Evolutionary conservation across 2,113 vertebrate genomes (phyloP), one percentile per base, ranked within the genome.

Genomic region (Riparia riparia): DNA sequence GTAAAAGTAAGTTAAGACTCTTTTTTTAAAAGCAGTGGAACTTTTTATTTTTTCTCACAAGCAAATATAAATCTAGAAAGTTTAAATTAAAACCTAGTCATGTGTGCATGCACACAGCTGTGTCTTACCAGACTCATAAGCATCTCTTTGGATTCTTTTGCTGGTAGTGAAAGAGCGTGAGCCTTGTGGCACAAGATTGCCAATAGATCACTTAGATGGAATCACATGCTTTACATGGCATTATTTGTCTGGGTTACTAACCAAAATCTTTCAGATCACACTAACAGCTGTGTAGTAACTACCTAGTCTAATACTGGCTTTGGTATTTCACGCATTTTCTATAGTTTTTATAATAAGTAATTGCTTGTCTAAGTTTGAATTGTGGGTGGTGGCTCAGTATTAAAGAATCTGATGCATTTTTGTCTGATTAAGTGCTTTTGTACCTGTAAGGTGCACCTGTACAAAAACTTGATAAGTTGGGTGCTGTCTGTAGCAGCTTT

Each of bases 401-500:
- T 80, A 66, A 73, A 82, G 57, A 66, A 72, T 66, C 31, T 65
- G 37, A 61, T 92, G 19, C 4, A 1, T 60, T 94, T 91, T 66
- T 78, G 32, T 57, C 41, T 72, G 19, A 34, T 68, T 42, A 17
- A 56, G 25, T 87, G 69, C 13, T 51, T 79, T 87, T 73, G 26
- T 76, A 14, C n/a, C 28, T 54, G 8, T 91, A 63, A 70, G 42
- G 61, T 83, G 42, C n/a, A 68, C 60, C 65, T 70, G 15, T 91
- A 50, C 57, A n/a, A 39, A 64, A 49, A 20, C 42, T 57, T 53
- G 37, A 0, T 86, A 58, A 69, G 8, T 44, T 69, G 57, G 41
- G 42, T 82, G 54, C 74, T 68, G 5, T 92, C 66, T 53, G 58
- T 88, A 92, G 82, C 92, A 93, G 92, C 90, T 94, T 76, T 80